These are phyloP conservation scores for Cotesia chilonis DNA, from an alignment of 1,140 invertebrate genomes.

Conservation along the genomic window DNA sequence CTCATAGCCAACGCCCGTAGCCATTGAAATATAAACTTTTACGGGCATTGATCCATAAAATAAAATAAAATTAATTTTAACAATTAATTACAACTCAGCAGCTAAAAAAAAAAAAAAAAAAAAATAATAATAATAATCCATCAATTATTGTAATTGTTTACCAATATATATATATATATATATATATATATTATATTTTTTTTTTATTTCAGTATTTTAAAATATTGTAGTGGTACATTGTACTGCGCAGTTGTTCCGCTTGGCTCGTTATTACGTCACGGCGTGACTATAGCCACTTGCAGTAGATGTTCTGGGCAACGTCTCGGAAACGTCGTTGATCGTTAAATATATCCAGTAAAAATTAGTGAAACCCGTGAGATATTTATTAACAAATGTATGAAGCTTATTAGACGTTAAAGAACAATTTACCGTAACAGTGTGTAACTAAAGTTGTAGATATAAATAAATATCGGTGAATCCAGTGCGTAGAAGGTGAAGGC, in stretches of 20 bases:
- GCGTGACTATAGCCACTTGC: constrained; percentile 35
- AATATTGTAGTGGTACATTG: constrained; percentile 19
- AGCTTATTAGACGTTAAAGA: not conserved
- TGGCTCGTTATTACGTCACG: constrained; percentile 39
- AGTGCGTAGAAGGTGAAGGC: not conserved
- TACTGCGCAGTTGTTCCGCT: constrained; percentile 41
- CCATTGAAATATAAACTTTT: not conserved
- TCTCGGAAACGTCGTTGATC: constrained; percentile 27
- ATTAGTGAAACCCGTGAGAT: not conserved
- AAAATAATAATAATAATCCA: not conserved
- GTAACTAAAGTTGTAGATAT: not conserved
- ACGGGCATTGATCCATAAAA: too few species aligned
- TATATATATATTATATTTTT: too few species aligned
- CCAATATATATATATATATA: not conserved
- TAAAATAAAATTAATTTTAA: too few species aligned
- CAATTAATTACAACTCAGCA: too few species aligned
- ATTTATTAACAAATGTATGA: constrained; percentile 7
- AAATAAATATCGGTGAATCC: not conserved
- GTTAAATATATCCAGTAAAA: constrained; percentile 12
- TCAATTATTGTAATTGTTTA: too few species aligned
- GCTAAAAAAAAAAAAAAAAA: not conserved
- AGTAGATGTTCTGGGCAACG: constrained; percentile 21
- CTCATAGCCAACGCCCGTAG: constrained; percentile 45
- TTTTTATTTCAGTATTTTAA: not conserved
- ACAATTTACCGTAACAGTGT: not conserved